Evolutionary conservation across 1,140 invertebrate genomes (phyloP).

Genomic region (Papilio polytes): DNA sequence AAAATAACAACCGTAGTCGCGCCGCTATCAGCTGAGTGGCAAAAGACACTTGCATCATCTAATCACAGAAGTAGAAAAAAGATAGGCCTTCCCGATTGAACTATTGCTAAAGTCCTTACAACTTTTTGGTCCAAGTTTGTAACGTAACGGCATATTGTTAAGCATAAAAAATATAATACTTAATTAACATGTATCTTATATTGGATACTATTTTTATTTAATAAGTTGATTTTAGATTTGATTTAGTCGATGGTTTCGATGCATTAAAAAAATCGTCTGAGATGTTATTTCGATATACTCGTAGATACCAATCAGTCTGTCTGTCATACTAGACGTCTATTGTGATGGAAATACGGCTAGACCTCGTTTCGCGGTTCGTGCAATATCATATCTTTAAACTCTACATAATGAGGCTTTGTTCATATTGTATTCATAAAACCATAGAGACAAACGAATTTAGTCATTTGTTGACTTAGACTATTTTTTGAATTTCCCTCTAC

Average conservation of each 20-base stretch:
- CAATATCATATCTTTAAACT: slow-evolving; percentile 16
- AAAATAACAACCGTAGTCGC: background rate
- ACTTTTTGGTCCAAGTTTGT: too few relatives aligned
- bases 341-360: slow-evolving; percentile 42
- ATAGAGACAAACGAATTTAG: slow-evolving; percentile 7
- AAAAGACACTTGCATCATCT: background rate
- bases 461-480: background rate
- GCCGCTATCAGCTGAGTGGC: background rate
- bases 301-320: slow-evolving; percentile 44
- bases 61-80: background rate
- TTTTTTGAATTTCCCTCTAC: background rate
- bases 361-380: slow-evolving; percentile 34
- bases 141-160: background rate
- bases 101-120: background rate
- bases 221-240: too few relatives aligned
- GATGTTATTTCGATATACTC: background rate
- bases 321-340: slow-evolving; percentile 45
- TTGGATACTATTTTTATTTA: too few relatives aligned
- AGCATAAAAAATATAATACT: background rate
- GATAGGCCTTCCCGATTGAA: background rate
- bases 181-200: too few relatives aligned
- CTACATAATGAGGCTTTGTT: slow-evolving; percentile 34
- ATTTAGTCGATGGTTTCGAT: background rate
- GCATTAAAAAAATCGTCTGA: slow-evolving; percentile 1
- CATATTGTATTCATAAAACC: background rate